Evolutionary conservation across 2,797 vertebrate species (phyloP), one percentile per base, ranked within the genome.

Genomic region (Danionella dracula): DNA sequence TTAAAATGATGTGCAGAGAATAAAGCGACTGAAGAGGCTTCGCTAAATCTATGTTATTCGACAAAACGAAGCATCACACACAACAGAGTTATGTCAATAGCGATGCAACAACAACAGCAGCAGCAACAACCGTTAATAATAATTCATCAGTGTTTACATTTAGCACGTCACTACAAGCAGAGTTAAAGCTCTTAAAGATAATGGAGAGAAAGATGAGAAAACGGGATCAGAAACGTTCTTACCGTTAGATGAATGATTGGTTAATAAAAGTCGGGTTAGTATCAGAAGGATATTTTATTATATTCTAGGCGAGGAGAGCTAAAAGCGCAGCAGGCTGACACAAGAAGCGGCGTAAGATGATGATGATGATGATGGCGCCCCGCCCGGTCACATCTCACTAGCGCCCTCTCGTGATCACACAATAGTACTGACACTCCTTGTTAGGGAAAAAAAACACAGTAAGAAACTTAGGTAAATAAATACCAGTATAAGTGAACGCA

Each of bases 111-210:
- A 27, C 3, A 3, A 27, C 23, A 27, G 3, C 23, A 27, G 23
- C 23, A 27, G 3, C 23, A 6, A 6, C 23, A 6, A 27, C 23
- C 3, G 13, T 11, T 12, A 32, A 29, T 4, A 5, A n/a, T 16
- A 20, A 53, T 34, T 1, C 32, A 64, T 23, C 27, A 31, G 8
- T 65, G 49, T 65, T 65, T 65, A 64, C 61, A 10, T 53, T 17
- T 12, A 53, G 40, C 17, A 4, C 59, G 61, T 35, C 37, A 53
- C 37, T 16, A 15, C 49, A n/a, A n/a, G n/a, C n/a, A 27, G 8
- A 12, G 49, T 35, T 16, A 44, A 23, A 21, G 15, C 37, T 13
- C 29, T 42, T 9, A 17, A 4, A 6, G 13, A 6, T 23, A 64
- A 8, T 12, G 8, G 9, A 34, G 4, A 8, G 4, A 54, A 54